Conservation (phyloP, 2,888 invertebrate genomes). For the Tryphoninae sp. region DNA sequence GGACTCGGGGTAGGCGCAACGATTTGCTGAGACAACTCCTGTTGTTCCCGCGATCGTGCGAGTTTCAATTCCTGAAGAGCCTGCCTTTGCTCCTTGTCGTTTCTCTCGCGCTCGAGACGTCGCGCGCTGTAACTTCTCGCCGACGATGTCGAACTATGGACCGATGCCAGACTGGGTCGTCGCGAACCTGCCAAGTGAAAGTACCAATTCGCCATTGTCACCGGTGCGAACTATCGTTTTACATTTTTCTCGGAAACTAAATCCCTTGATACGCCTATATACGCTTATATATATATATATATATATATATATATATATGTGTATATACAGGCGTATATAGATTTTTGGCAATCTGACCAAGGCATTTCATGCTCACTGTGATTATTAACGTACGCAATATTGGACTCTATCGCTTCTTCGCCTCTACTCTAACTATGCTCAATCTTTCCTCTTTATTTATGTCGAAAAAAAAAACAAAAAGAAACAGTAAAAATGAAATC, state of each 20-base stretch:
- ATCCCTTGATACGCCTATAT: neutral
- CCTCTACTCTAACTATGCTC: conserved; percentile 42
- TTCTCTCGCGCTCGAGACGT: conserved; percentile 90
- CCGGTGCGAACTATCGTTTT: neutral
- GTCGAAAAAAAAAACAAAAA: conserved; percentile 23
- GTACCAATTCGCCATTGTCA: conserved; percentile 41
- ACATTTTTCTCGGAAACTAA: conserved; percentile 5
- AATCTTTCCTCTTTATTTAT: conserved; percentile 14
- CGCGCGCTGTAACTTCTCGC: conserved; percentile 91
- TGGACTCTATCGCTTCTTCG: conserved; percentile 16
- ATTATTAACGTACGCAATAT: conserved; percentile 16
- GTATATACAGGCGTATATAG: conserved; percentile 12
- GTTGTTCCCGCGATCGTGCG: conserved; percentile 86
- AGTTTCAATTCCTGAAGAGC: conserved; percentile 89
- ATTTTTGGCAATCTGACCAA: conserved; percentile 40
- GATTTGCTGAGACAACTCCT: conserved; percentile 79
- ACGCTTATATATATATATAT: neutral
- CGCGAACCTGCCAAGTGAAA: conserved; percentile 86
- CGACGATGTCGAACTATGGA: conserved; percentile 92
- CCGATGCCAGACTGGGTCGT: conserved; percentile 93
- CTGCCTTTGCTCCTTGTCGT: conserved; percentile 89
- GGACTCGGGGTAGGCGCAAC: conserved; percentile 87
- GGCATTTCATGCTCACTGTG: conserved; percentile 54
- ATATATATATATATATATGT: conserved; percentile 6
- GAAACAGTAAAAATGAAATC: neutral